phyloP scores from a whole-genome alignment of 53 echinoderm and acorn worm species.

The Henricia sp. region DNA sequence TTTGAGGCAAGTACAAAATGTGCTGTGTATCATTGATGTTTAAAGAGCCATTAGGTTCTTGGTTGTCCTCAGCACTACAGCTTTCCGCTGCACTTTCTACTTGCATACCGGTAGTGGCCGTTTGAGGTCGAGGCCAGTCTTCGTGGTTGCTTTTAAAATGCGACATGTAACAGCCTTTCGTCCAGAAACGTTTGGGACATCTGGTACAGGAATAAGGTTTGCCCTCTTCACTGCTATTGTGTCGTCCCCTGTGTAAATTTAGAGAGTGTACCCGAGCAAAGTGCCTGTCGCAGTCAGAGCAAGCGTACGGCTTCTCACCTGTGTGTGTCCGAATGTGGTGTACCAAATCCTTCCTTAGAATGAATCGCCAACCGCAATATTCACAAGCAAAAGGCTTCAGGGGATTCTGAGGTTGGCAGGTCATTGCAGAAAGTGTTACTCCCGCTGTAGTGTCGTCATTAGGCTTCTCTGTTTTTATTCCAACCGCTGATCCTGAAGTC shows the following conservation, averaged over 20 bases:
- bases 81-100: background rate
- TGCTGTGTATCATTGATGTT: background rate
- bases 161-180: background rate
- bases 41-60: background rate
- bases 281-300: slow-evolving; percentile 35
- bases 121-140: background rate
- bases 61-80: background rate
- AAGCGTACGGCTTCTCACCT: slow-evolving; percentile 47
- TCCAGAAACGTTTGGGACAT: slow-evolving; percentile 6
- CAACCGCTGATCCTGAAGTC: background rate
- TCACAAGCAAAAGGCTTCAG: slow-evolving; percentile 46
- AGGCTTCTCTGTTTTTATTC: background rate
- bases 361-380: slow-evolving; percentile 47
- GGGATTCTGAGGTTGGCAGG: background rate
- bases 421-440: too few relatives aligned
- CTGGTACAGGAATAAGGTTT: background rate
- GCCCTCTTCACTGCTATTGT: background rate
- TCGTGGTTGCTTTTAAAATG: slow-evolving; percentile 12
- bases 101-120: background rate
- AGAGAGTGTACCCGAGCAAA: slow-evolving; percentile 42
- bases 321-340: slow-evolving; percentile 55
- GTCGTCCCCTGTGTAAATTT: slow-evolving; percentile 19
- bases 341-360: slow-evolving; percentile 46
- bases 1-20: background rate
- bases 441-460: background rate